These are phyloP conservation scores for Lithophane socia DNA, from an alignment of 2,888 invertebrate species.

Conservation along the genomic window DNA sequence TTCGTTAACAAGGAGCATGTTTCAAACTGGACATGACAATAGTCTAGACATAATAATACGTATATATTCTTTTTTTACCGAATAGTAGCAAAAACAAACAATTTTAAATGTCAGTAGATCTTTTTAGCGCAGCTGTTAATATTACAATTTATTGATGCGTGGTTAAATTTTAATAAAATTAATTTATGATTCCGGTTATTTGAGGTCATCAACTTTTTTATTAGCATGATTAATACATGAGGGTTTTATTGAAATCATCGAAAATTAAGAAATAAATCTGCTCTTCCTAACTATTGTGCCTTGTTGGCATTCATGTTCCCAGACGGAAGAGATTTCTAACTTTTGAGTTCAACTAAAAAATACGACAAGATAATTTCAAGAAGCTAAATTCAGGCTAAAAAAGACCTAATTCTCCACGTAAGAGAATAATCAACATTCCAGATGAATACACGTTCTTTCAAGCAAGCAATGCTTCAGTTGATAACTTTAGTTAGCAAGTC, in stretches of 20 bases:
- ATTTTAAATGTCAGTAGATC: background rate
- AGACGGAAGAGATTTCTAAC: background rate
- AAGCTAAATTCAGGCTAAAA: background rate
- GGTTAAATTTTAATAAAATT: background rate
- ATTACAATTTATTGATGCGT: background rate
- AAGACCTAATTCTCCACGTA: background rate
- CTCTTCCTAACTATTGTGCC: background rate
- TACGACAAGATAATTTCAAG: background rate
- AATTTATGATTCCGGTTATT: background rate
- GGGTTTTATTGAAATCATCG: background rate
- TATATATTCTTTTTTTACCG: background rate
- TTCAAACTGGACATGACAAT: background rate
- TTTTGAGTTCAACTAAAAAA: background rate
- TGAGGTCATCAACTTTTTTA: background rate
- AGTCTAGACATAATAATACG: constrained; percentile 10
- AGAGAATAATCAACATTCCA: background rate
- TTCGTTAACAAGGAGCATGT: background rate
- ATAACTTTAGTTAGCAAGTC: background rate
- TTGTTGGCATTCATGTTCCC: background rate
- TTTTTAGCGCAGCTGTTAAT: background rate
- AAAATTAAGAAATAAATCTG: too few species aligned
- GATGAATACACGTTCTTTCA: background rate
- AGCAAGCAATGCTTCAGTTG: background rate
- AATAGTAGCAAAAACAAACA: background rate
- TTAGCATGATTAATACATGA: too few species aligned